Evolutionary conservation across 2,888 invertebrate species (phyloP).

Genomic region (Dascillus cervinus): DNA sequence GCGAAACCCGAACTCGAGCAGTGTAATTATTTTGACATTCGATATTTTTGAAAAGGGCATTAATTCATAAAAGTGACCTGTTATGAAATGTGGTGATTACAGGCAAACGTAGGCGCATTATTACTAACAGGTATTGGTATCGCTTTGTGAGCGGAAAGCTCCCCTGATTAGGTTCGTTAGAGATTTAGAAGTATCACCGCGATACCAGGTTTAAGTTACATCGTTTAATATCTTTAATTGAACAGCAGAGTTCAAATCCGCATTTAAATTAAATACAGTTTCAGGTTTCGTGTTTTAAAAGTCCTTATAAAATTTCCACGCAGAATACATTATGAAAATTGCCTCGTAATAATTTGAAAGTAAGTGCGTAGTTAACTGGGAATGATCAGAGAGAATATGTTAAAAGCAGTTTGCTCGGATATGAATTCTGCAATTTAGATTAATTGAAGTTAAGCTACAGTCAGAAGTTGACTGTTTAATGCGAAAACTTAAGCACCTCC

Average conservation of each 20-base stretch:
- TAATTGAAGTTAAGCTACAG: conserved; percentile 25
- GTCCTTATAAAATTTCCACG: conserved; percentile 1
- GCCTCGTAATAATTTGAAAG: conserved; percentile 18
- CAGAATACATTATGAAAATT: conserved; percentile 19
- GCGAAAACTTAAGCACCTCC: conserved; percentile 22
- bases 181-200: conserved; percentile 7
- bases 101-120: too few species aligned
- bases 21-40: too few species aligned
- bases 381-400: conserved; percentile 25
- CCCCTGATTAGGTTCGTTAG: conserved; percentile 13
- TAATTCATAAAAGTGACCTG: too few species aligned
- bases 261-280: not conserved
- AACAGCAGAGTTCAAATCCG: not conserved
- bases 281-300: not conserved
- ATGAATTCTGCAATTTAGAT: conserved; percentile 25
- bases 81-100: too few species aligned
- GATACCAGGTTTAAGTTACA: not conserved
- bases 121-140: too few species aligned
- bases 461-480: conserved; percentile 21
- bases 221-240: not conserved
- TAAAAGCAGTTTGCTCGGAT: conserved; percentile 20
- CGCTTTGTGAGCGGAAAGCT: too few species aligned
- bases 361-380: conserved; percentile 17
- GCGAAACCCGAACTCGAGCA: too few species aligned
- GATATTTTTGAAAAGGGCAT: too few species aligned